Base-by-base conservation (phyloP, 2,888 invertebrate genomes). In the Leucophora obtusa region DNA sequence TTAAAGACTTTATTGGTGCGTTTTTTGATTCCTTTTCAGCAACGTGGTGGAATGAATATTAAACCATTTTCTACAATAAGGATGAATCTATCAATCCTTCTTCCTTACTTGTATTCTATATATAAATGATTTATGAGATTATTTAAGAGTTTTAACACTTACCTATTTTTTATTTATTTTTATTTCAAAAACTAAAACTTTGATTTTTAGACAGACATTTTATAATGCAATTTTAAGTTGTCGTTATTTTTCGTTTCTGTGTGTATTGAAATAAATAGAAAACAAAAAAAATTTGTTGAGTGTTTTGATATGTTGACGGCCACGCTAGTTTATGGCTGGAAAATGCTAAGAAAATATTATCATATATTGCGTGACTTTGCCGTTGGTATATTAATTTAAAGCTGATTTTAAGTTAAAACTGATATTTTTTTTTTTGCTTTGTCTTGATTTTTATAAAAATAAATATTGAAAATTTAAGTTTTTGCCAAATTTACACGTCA, bases 351-450 rank as follows among this genome's bases (percentile, higher is more conserved):
- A 47, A 47, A 47, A 47, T 47, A 47, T 73, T 68, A 62, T 73
- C 60, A 73, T 70, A 70, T 77, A 77, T 81, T 81, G 81, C 81
- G 81, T 81, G 81, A 77, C 77, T 81, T 33, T 54, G 65, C 65
- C 68, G 68, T 72, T 80, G 53, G 69, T 50, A 33, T 79, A 56
- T 59, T 66, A 33, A 60, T 78, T 78, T 72, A 72, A 66, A 56
- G 60, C 66, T 72, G 54, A 58, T 54, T 72, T 77, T 60, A 24
- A 60, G 35, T 71, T 62, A 56, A 56, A 72, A 66, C 72, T 66
- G 60, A 78, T 59, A 66, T 66, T 54, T 65, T 8, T 72, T 66
- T 54, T 65, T 8, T 71, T 21, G 18, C 17, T 43, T 14, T n/a
- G 43, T 76, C 63, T 76, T 76, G 70, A 47, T 15, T 63, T 60